Conservation (phyloP, 2,113 vertebrate genomes). For the Silurus glanis region DNA sequence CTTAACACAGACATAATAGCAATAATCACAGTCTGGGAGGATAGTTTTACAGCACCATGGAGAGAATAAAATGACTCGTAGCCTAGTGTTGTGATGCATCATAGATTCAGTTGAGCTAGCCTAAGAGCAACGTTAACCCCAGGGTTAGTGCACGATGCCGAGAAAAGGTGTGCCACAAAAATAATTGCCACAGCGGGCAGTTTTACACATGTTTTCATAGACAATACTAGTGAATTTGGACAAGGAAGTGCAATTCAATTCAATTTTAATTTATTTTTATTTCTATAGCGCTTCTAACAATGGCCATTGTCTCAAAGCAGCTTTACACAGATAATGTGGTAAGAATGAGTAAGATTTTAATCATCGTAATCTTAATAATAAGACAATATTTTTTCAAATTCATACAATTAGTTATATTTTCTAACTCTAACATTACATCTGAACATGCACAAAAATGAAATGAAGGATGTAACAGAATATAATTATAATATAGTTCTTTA, state of each 20-base stretch:
- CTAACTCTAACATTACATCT: neutral
- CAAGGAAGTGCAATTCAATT: neutral
- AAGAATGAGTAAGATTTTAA: no score
- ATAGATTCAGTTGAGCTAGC: neutral
- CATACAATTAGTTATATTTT: neutral
- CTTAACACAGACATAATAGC: conserved; percentile 25
- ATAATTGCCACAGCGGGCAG: neutral
- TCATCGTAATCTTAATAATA: no score
- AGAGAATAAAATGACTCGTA: conserved; percentile 22
- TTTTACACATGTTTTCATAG: neutral
- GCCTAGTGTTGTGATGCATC: conserved; percentile 15
- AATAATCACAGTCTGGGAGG: conserved; percentile 15
- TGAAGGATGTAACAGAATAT: neutral
- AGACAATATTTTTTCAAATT: neutral
- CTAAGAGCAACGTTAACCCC: neutral
- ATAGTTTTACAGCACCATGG: conserved; percentile 25
- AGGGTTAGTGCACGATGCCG: neutral
- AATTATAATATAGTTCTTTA: neutral
- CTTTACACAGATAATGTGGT: no score
- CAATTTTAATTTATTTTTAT: no score
- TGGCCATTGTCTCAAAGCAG: no score
- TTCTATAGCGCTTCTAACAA: no score
- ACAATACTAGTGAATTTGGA: neutral
- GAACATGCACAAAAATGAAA: neutral
- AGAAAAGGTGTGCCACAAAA: neutral